Evolutionary conservation across 2,797 vertebrate species (phyloP).

Genomic region (Chelonia mydas): DNA sequence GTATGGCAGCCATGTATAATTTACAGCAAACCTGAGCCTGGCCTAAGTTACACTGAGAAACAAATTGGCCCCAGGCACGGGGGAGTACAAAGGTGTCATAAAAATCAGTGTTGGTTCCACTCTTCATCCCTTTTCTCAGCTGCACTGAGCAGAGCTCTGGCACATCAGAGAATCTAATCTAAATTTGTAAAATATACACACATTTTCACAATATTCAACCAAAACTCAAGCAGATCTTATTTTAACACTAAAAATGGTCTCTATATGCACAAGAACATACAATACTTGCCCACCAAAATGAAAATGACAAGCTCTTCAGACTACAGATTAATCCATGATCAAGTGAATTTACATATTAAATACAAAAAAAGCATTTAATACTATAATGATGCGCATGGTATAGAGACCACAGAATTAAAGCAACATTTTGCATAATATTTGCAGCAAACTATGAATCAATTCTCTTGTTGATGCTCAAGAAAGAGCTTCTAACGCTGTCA

Average conservation of each 20-base stretch:
- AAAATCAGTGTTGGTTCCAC: neutral
- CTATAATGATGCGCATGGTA: neutral
- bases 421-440: neutral
- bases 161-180: rapidly evolving
- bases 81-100: neutral
- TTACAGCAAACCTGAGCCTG: neutral
- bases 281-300: neutral
- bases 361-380: neutral
- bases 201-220: neutral
- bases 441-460: neutral
- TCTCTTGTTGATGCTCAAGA: neutral
- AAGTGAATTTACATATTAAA: neutral
- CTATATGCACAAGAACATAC: neutral
- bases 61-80: neutral
- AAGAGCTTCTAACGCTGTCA: neutral
- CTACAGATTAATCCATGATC: neutral
- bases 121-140: neutral
- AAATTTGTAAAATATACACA: neutral
- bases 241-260: neutral
- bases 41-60: neutral
- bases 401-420: neutral
- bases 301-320: neutral
- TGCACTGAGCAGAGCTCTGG: neutral
- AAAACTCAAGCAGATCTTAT: neutral
- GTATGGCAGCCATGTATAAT: neutral